Percentiles rank a stretch among this genome's conserved stretches.
Evolutionary conservation across 2,113 vertebrate genomes (phyloP).

Genomic region (Megaleporinus macrocephalus): DNA sequence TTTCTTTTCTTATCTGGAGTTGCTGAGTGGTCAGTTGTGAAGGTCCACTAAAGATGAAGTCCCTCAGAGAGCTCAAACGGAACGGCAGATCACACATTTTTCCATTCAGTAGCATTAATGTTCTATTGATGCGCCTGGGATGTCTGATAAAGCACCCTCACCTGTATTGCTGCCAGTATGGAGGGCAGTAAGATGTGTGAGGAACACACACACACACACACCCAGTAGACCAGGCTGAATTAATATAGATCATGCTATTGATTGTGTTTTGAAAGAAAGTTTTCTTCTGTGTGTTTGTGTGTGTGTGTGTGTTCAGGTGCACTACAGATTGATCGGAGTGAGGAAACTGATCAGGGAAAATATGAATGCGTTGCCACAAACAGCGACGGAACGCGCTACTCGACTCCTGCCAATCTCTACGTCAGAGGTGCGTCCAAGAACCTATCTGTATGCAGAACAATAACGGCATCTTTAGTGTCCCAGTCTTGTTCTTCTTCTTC

Average conservation of each 20-base stretch:
- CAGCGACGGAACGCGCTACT: conserved; percentile 97
- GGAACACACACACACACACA: not conserved
- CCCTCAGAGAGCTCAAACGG: not conserved
- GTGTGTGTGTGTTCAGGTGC: conserved; percentile 82
- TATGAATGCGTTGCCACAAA: conserved; percentile 99
- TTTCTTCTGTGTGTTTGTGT: conserved; percentile 24
- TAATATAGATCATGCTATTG: not conserved
- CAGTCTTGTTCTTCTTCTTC: not conserved
- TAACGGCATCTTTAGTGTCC: not conserved
- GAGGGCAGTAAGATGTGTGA: not conserved
- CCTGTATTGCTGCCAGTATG: conserved; percentile 4
- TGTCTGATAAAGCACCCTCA: not conserved
- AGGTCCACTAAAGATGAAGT: not conserved
- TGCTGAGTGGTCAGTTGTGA: not conserved
- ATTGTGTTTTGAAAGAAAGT: not conserved
- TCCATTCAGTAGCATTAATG: not conserved
- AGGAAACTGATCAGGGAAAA: conserved; percentile 99
- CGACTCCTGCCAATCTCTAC: conserved; percentile 97
- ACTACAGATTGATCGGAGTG: conserved; percentile 98
- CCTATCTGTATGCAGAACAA: not conserved
- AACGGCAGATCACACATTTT: not conserved
- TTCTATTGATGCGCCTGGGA: not conserved
- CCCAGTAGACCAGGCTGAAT: not conserved
- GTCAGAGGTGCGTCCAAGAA: conserved; percentile 88
- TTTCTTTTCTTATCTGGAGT: not conserved